Conservation (phyloP, 2,888 invertebrate genomes). For the Limnephilus auricula region DNA sequence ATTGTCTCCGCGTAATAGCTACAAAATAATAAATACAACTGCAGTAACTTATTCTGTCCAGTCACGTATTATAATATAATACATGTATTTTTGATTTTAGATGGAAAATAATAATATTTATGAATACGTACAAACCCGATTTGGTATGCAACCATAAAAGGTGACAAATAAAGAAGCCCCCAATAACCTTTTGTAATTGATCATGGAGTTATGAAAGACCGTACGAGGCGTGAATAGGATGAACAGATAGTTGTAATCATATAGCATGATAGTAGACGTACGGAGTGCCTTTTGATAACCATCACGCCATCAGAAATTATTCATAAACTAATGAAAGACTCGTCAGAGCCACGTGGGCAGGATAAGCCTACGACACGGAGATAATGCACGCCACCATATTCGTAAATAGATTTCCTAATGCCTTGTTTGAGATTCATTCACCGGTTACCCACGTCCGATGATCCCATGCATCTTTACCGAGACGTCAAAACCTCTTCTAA, state of each 20-base stretch:
- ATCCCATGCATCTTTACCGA: background rate
- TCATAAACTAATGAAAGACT: background rate
- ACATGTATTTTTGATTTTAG: background rate
- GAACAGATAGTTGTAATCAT: background rate
- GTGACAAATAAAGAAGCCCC: background rate
- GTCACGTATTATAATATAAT: background rate
- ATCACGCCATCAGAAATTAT: background rate
- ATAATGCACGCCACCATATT: slow-evolving; percentile 30
- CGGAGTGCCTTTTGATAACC: background rate
- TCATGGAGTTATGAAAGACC: background rate
- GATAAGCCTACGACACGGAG: background rate
- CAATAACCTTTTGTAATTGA: slow-evolving; percentile 2
- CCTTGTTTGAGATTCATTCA: slow-evolving; percentile 8
- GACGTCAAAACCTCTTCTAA: background rate
- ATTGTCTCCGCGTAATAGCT: background rate
- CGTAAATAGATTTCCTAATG: slow-evolving; percentile 19
- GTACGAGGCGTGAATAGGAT: background rate
- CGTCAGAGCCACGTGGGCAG: slow-evolving; percentile 14
- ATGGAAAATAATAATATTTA: background rate
- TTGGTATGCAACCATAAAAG: background rate
- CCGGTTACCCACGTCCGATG: slow-evolving; percentile 16
- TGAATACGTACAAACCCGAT: background rate
- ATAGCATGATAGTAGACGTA: background rate
- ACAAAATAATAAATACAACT: background rate
- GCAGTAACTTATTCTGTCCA: background rate